Conservation (phyloP, 1,140 invertebrate species). For the Cataglyphis hispanica region DNA sequence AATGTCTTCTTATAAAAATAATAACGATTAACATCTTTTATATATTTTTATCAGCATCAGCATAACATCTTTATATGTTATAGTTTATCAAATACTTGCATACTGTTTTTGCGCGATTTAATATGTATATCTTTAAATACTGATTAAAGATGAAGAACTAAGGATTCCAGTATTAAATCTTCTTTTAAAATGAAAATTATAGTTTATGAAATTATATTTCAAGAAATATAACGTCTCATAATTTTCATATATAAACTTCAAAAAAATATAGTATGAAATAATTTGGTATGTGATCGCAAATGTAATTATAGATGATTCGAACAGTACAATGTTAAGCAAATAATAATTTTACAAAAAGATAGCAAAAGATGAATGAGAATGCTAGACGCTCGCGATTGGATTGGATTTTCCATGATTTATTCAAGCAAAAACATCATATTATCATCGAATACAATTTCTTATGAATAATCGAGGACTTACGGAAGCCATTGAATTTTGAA, state of each 20-base stretch:
- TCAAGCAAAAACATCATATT: background rate
- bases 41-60: background rate
- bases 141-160: background rate
- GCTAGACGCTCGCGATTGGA: background rate
- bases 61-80: too few species aligned
- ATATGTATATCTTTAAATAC: background rate
- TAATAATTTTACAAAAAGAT: conserved; percentile 11
- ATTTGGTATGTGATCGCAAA: background rate
- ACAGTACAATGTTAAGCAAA: too few species aligned
- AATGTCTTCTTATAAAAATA: background rate
- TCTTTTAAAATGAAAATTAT: background rate
- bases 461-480: conserved; percentile 53
- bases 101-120: background rate
- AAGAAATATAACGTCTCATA: background rate
- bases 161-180: too few species aligned
- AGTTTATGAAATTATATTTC: background rate
- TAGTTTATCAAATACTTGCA: background rate
- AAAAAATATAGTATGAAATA: background rate
- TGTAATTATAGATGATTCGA: background rate
- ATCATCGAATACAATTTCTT: conserved; percentile 22
- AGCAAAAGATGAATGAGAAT: conserved; percentile 22
- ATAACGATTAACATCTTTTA: background rate
- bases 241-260: background rate
- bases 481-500: conserved; percentile 49
- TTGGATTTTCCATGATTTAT: conserved; percentile 49